Conservation (phyloP, 2,113 vertebrate genomes). For the Rynchops niger region DNA sequence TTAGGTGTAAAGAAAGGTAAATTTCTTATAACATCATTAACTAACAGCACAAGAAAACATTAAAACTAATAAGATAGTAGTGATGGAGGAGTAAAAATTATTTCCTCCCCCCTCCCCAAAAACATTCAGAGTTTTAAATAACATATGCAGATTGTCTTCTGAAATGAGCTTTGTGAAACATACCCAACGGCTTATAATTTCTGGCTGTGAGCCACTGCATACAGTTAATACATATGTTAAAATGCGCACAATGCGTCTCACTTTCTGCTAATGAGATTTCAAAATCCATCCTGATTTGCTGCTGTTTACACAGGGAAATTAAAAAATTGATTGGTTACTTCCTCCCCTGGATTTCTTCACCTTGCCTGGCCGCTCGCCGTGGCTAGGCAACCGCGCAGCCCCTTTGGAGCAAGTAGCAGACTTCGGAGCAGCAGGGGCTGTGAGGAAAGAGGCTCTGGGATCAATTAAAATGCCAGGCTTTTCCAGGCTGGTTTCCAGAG, state of each 20-base stretch:
- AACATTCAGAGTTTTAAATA: neutral
- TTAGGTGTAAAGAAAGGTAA: neutral
- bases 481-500: constrained; percentile 77
- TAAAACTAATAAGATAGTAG: neutral
- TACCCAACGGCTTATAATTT: neutral
- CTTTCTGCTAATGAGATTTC: constrained; percentile 67
- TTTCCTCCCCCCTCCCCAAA: fast-evolving
- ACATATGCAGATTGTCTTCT: neutral
- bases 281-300: constrained; percentile 63
- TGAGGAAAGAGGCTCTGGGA: constrained; percentile 75
- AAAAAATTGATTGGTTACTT: constrained; percentile 76
- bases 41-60: neutral
- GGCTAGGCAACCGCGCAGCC: constrained; percentile 69
- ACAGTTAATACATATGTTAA: constrained; percentile 66
- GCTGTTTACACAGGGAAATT: constrained; percentile 74
- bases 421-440: constrained; percentile 69
- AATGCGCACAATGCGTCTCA: neutral
- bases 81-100: neutral
- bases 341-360: constrained; percentile 56
- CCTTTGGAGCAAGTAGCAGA: constrained; percentile 67
- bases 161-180: neutral
- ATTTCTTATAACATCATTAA: neutral
- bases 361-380: constrained; percentile 63
- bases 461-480: constrained; percentile 86
- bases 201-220: neutral